A percentile compares a stretch with the other conserved stretches of the same genome.
Evolutionary conservation across 2,888 invertebrate species (phyloP).

Genomic region (Patella ulyssiponensis): DNA sequence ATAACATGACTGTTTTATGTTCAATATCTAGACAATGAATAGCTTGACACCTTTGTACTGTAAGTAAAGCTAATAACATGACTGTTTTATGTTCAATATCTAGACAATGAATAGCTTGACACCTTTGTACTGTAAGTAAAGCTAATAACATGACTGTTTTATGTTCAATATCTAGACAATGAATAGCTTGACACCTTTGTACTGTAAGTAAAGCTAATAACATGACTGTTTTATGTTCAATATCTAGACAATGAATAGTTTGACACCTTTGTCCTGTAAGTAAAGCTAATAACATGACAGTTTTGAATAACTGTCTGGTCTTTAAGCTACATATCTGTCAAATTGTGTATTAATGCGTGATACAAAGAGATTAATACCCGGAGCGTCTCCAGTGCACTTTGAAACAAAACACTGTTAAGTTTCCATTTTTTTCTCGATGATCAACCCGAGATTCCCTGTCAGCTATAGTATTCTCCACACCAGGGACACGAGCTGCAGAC

Average conservation of each 20-base stretch:
- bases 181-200: constrained; percentile 34
- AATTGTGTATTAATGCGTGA: constrained; percentile 26
- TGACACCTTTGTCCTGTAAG: constrained; percentile 21
- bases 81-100: constrained; percentile 32
- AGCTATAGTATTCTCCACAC: constrained; percentile 21
- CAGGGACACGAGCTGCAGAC: constrained; percentile 25
- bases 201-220: constrained; percentile 37
- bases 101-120: constrained; percentile 20
- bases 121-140: constrained; percentile 24
- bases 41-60: constrained; percentile 36
- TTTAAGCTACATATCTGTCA: constrained; percentile 23
- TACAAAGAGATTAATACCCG: constrained; percentile 33
- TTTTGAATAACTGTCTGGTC: constrained; percentile 33
- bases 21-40: constrained; percentile 29
- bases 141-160: too few species aligned
- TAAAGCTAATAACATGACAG: constrained; percentile 33
- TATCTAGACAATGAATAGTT: constrained; percentile 20
- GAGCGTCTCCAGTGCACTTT: constrained; percentile 3
- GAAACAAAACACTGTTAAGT: constrained; percentile 17
- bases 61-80: constrained; percentile 34
- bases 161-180: constrained; percentile 29
- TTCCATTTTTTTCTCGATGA: constrained; percentile 28
- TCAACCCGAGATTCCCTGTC: constrained; percentile 17
- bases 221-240: constrained; percentile 32
- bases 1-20: constrained; percentile 34